These are phyloP conservation scores for Chrysina gloriosa DNA, from an alignment of 2,888 invertebrate species.

Conservation along the genomic window DNA sequence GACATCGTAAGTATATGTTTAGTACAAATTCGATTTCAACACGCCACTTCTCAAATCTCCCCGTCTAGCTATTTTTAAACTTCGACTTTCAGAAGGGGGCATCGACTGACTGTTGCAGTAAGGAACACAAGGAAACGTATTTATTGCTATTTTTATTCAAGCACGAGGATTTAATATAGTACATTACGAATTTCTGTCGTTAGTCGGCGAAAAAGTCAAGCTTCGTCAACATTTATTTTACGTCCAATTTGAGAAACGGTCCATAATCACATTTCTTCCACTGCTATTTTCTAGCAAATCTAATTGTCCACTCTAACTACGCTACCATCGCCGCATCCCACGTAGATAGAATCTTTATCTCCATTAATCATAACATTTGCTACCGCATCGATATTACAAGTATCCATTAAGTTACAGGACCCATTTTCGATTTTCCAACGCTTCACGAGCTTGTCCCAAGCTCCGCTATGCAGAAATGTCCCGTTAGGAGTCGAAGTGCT, in stretches of 20 bases:
- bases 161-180: too few species aligned
- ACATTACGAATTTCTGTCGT: too few species aligned
- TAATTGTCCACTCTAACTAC: conserved; percentile 52
- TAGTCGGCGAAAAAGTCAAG: too few species aligned
- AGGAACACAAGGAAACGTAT: background rate
- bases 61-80: background rate
- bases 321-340: conserved; percentile 71
- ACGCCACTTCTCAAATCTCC: too few species aligned
- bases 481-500: conserved; percentile 57
- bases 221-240: too few species aligned
- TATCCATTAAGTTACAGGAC: conserved; percentile 45
- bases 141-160: background rate
- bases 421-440: conserved; percentile 60
- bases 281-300: too few species aligned
- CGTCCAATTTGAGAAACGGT: too few species aligned
- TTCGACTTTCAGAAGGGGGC: background rate
- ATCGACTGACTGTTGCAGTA: background rate
- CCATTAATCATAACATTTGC: conserved; percentile 54
- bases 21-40: background rate
- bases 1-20: too few species aligned
- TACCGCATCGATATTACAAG: conserved; percentile 53
- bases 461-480: conserved; percentile 62
- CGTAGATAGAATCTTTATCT: conserved; percentile 63
- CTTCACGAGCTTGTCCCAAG: conserved; percentile 66
- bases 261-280: too few species aligned